Conservation (phyloP, 2,888 invertebrate genomes). For the Cantharis nigra region DNA sequence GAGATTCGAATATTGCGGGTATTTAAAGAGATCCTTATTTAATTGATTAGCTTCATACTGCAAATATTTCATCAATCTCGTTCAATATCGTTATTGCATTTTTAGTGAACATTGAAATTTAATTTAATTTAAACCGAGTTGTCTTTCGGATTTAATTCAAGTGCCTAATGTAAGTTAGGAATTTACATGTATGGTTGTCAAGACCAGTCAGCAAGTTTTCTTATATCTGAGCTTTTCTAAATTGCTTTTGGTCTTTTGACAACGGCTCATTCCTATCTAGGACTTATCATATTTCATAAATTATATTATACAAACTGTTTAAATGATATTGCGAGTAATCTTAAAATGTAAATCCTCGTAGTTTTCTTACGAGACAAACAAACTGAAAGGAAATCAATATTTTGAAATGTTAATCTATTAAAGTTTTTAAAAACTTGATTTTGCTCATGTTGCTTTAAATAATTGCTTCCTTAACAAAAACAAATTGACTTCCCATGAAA, state of each 20-base stretch:
- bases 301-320: not conserved
- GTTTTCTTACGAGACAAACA: too few species aligned
- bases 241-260: not conserved
- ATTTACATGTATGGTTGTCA: not conserved
- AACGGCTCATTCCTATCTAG: not conserved
- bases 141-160: too few species aligned
- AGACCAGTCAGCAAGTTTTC: not conserved
- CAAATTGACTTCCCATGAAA: too few species aligned
- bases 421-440: too few species aligned
- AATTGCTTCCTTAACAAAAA: too few species aligned
- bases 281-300: not conserved
- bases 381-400: too few species aligned
- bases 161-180: not conserved
- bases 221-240: not conserved
- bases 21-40: too few species aligned
- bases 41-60: too few species aligned
- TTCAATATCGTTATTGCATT: not conserved
- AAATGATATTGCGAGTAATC: not conserved
- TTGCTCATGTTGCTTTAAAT: too few species aligned
- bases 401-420: too few species aligned
- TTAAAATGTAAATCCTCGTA: too few species aligned
- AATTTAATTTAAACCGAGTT: not conserved
- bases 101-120: not conserved
- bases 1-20: too few species aligned
- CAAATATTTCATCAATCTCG: not conserved